Evolutionary conservation across 2,888 invertebrate genomes (phyloP).

Genomic region (Nemurella pictetii): DNA sequence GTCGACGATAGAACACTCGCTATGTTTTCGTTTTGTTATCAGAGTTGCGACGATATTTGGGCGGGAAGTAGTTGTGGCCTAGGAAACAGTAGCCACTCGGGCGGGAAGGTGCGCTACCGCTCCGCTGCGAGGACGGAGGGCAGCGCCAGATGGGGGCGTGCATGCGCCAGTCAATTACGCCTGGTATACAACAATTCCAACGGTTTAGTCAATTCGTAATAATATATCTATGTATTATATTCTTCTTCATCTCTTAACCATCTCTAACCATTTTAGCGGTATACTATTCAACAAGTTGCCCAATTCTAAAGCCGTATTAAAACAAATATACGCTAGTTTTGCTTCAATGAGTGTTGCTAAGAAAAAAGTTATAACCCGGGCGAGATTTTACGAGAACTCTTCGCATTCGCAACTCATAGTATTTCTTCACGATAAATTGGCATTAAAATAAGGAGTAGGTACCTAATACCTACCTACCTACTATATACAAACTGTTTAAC

Average conservation of each 20-base stretch:
- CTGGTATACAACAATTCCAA: slow-evolving; percentile 36
- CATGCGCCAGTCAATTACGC: slow-evolving; percentile 37
- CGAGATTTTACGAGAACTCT: neutral
- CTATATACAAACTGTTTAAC: neutral
- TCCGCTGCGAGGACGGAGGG: neutral
- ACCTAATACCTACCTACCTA: neutral
- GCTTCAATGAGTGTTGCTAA: neutral
- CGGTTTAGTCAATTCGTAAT: slow-evolving; percentile 39
- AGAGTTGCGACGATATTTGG: neutral
- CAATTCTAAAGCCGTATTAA: neutral
- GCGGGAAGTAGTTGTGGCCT: neutral
- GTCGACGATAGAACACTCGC: neutral
- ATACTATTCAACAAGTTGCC: neutral
- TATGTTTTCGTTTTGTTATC: neutral
- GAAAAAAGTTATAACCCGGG: neutral
- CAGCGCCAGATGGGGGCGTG: slow-evolving; percentile 1
- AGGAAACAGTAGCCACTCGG: neutral
- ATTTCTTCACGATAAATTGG: neutral
- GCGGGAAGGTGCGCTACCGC: neutral
- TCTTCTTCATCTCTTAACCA: slow-evolving; percentile 37
- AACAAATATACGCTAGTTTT: neutral
- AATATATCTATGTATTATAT: slow-evolving; percentile 35
- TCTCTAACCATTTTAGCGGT: neutral
- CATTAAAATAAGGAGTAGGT: neutral
- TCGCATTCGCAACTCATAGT: neutral